A percentile compares a stretch with the other conserved stretches of the same genome.
These are phyloP conservation scores for Ranitomeya variabilis DNA, from an alignment of 2,113 vertebrate genomes.

Conservation along the genomic window DNA sequence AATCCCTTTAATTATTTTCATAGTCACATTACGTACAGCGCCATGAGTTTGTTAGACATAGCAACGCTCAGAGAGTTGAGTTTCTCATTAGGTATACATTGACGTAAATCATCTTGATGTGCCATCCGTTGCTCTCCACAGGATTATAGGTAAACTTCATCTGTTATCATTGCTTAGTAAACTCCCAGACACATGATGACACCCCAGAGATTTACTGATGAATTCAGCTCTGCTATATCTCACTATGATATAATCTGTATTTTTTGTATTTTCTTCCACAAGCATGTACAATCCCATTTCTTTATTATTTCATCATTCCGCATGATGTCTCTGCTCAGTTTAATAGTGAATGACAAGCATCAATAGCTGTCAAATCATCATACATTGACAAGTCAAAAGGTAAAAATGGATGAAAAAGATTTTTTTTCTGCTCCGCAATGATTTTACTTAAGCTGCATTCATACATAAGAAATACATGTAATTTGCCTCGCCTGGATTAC, in stretches of 20 bases:
- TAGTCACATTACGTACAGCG: neutral
- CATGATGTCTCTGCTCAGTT: neutral
- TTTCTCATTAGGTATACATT: neutral
- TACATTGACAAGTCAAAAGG: neutral
- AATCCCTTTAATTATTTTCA: too few species aligned
- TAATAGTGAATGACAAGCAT: constrained; percentile 4
- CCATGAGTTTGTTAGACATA: neutral
- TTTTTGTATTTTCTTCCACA: neutral
- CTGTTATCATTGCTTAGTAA: neutral
- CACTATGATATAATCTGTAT: neutral
- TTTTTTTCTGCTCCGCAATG: constrained; percentile 31
- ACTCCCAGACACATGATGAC: neutral
- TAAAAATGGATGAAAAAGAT: neutral
- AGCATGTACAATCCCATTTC: neutral
- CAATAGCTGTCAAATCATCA: constrained; percentile 34
- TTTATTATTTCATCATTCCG: neutral
- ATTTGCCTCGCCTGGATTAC: neutral
- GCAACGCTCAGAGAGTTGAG: neutral
- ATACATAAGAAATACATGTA: constrained; percentile 19
- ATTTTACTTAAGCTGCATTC: constrained; percentile 34
- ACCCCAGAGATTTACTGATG: neutral
- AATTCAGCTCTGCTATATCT: neutral
- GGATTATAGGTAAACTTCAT: neutral
- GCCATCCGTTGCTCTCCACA: neutral
- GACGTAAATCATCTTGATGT: neutral